Evolutionary conservation across 2,888 invertebrate species (phyloP), one percentile per base, ranked within the genome.

Genomic region (Cylindroiulus punctatus): DNA sequence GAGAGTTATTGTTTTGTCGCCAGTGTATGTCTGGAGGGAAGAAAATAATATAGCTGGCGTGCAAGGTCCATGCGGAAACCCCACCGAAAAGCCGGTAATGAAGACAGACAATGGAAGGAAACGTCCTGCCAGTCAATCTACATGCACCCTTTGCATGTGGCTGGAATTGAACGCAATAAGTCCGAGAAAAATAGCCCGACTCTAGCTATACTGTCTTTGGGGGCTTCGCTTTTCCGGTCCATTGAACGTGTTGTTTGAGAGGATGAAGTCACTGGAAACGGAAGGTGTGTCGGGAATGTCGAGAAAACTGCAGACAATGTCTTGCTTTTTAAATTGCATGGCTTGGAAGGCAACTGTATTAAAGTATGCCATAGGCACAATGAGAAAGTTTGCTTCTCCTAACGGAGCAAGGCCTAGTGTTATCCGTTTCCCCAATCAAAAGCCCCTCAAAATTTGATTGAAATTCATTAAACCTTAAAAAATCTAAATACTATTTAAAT

Each of bases 1-100:
- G 57, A 57, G 57, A 57, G 57, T 57, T 57, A 57, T 57, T 57
- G 57, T 57, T 57, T 57, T 57, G 57, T 57, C 57, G 57, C 57
- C 57, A 57, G 57, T 57, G 57, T 57, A 57, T 22, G 22, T 57
- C 57, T 57, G 57, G 57, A 57, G 57, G 57, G 22, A 22, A 22
- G 57, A 22, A 17, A 22, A 57, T 22, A 22, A 22, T 22, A 3
- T 22, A 22, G 57, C 4, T 22, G 22, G 57, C 8, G 57, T 22
- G 57, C 7, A 57, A 5, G 57, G 22, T 22, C 57, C 57, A 57
- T 7, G 7, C 4, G 57, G 57, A 57, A 57, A 57, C 57, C 57
- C 57, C 57, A 22, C 57, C 57, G 57, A 57, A 57, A 57, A 57
- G 19, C 8, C 22, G 22, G 22, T 57, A 57, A 57, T 57, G 57